Conservation (phyloP, 2,888 invertebrate species). For the Meliscaeva auricollis region DNA sequence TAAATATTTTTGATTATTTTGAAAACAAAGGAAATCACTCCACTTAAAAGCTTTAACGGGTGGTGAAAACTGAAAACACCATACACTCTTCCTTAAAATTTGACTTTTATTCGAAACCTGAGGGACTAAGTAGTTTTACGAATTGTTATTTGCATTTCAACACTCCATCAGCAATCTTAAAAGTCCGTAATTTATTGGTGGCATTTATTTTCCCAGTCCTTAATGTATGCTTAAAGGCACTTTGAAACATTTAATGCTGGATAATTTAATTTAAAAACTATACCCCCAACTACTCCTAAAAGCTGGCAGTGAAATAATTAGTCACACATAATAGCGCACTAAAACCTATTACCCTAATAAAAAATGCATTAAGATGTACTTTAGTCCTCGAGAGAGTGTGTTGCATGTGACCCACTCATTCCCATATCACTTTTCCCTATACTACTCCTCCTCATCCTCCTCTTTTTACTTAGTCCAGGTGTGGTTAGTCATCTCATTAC, state of each 20-base stretch:
- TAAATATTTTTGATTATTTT: no score
- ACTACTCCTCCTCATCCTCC: not conserved
- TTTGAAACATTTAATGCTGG: not conserved
- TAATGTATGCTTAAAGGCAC: no score
- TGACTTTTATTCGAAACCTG: no score
- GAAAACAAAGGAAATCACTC: no score
- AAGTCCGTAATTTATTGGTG: no score
- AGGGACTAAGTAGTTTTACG: no score
- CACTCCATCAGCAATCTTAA: no score
- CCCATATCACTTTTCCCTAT: not conserved
- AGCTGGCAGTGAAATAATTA: not conserved
- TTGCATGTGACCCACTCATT: constrained; percentile 10
- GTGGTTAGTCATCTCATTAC: constrained; percentile 53
- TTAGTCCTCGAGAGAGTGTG: not conserved
- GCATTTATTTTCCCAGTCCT: no score
- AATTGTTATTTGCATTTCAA: no score
- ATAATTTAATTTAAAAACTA: not conserved
- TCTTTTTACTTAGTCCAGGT: not conserved
- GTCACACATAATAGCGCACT: constrained; percentile 21
- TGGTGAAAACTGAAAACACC: no score
- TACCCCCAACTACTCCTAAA: not conserved
- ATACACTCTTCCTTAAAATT: no score
- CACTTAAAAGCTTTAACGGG: no score
- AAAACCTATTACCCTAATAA: constrained; percentile 17
- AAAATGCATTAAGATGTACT: constrained; percentile 21